Evolutionary conservation across 2,797 vertebrate species (phyloP).

Genomic region (Hydrolagus colliei): DNA sequence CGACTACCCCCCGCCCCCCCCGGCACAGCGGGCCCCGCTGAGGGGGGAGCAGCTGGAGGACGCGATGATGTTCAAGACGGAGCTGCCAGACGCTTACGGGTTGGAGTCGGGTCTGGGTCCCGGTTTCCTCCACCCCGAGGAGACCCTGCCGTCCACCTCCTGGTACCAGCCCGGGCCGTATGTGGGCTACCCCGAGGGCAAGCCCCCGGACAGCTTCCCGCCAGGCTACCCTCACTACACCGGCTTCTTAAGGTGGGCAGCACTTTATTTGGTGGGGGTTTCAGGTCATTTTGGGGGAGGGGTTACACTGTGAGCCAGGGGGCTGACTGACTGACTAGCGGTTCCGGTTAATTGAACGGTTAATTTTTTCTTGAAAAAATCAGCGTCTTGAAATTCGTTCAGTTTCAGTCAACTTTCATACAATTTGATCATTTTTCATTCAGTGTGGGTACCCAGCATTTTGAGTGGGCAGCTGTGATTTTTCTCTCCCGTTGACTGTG

Average conservation of each 20-base stretch:
- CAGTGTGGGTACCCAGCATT: no score
- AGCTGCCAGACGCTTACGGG: neutral
- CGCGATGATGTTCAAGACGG: constrained; percentile 21
- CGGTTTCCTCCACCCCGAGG: constrained; percentile 41
- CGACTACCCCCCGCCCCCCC: neutral
- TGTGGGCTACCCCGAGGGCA: neutral
- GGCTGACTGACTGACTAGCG: no score
- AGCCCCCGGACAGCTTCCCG: neutral
- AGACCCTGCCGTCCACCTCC: constrained; percentile 45
- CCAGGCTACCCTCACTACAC: constrained; percentile 4
- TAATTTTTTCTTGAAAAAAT: no score
- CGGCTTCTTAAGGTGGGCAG: neutral
- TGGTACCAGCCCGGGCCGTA: constrained; percentile 46
- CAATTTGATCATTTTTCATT: no score
- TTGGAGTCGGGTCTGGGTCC: neutral
- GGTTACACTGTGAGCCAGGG: no score
- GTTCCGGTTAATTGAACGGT: no score
- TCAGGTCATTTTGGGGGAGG: no score
- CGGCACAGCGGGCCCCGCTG: neutral
- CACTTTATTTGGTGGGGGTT: no score
- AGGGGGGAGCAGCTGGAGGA: neutral
- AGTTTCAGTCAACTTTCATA: no score
- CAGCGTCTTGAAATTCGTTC: no score
- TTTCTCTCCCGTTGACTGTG: no score
- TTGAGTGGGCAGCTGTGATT: no score